These are phyloP conservation scores for Drosophila imparisetae DNA, from an alignment of 2,888 invertebrate genomes.

Conservation along the genomic window DNA sequence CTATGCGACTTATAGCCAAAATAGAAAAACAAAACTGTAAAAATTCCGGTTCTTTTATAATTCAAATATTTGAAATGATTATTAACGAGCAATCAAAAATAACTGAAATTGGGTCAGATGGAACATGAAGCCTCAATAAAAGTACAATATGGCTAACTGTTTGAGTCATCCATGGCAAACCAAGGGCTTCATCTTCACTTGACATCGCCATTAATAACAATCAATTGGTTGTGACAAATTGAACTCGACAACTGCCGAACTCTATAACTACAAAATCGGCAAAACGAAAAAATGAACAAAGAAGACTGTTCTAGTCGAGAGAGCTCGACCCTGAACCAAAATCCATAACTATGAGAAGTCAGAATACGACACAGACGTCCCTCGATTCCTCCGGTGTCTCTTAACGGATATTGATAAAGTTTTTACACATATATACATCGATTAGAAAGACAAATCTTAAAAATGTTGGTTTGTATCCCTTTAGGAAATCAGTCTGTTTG, in stretches of 20 bases:
- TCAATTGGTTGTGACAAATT: slow-evolving; percentile 79
- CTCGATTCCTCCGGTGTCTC: background rate
- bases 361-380: background rate
- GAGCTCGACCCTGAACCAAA: background rate
- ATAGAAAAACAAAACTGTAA: background rate
- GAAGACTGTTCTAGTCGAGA: background rate
- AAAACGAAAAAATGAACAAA: slow-evolving; percentile 16
- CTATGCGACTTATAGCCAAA: background rate
- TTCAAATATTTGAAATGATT: slow-evolving; percentile 37
- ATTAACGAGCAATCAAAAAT: slow-evolving; percentile 49
- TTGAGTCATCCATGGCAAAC: slow-evolving; percentile 46
- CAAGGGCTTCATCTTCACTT: slow-evolving; percentile 40
- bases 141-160: slow-evolving; percentile 19
- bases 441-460: background rate
- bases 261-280: slow-evolving; percentile 7
- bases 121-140: slow-evolving; percentile 53
- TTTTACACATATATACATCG: background rate
- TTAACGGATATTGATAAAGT: background rate
- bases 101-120: slow-evolving; percentile 58
- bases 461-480: too few relatives aligned
- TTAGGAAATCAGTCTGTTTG: background rate
- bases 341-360: background rate
- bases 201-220: slow-evolving; percentile 74
- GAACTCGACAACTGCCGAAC: slow-evolving; percentile 31
- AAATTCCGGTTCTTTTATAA: slow-evolving; percentile 7